Conservation (phyloP, 1,140 invertebrate species). For the Ceratoteleas bidentatus region DNA sequence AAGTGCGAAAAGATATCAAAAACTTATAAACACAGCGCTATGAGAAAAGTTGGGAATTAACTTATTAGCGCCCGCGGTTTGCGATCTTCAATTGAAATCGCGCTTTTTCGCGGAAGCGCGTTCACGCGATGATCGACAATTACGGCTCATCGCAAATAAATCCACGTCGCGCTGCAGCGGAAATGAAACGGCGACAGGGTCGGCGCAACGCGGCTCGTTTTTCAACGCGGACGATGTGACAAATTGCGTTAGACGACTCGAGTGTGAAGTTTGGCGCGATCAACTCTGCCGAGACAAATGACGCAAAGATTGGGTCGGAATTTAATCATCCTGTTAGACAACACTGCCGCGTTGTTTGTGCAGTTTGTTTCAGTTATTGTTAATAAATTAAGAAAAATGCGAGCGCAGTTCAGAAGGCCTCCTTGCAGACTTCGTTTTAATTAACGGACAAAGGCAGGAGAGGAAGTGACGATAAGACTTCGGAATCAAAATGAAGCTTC, state of each 20-base stretch:
- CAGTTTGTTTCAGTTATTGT: conserved; percentile 10
- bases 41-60: conserved; percentile 30
- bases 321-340: conserved; percentile 42
- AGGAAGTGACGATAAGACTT: no score
- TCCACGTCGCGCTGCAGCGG: conserved; percentile 33
- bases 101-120: conserved; percentile 5
- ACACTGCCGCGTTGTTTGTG: conserved; percentile 10
- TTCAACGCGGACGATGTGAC: conserved; percentile 49
- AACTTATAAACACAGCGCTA: no score
- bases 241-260: conserved; percentile 46
- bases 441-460: no score
- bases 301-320: conserved; percentile 41
- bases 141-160: conserved; percentile 41
- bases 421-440: no score
- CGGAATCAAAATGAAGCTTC: no score
- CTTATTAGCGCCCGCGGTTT: conserved; percentile 16
- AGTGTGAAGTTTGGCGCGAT: conserved; percentile 53
- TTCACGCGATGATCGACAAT: conserved; percentile 39
- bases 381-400: conserved; percentile 9
- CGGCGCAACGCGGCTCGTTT: conserved; percentile 34
- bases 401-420: background rate
- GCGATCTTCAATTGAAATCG: background rate
- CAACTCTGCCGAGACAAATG: conserved; percentile 44
- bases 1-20: no score
- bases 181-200: conserved; percentile 36